phyloP scores from a whole-genome alignment of 2,113 vertebrate species.

The Prinia subflava region DNA sequence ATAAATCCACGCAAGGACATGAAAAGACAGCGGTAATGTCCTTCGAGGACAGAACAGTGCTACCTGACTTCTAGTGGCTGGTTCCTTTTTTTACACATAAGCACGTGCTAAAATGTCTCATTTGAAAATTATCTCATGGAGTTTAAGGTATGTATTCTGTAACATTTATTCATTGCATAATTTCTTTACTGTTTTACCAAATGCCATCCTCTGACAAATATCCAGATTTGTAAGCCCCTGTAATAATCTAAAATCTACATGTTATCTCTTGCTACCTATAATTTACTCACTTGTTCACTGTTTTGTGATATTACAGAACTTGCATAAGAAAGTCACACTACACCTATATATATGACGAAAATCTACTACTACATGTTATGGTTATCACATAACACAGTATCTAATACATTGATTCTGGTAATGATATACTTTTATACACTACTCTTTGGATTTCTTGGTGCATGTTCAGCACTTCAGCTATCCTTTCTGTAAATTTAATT shows the following conservation, averaged over 20 bases:
- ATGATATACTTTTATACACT: background rate
- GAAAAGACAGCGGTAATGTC: background rate
- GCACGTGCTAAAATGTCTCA: rapidly evolving
- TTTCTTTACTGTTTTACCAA: background rate
- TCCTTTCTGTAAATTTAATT: background rate
- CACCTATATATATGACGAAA: background rate
- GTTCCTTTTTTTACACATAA: background rate
- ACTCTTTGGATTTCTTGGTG: background rate
- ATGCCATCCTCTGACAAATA: background rate
- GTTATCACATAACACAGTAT: background rate
- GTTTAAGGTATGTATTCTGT: background rate
- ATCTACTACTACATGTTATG: background rate
- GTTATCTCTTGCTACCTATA: background rate
- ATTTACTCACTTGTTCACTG: background rate
- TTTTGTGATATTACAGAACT: background rate
- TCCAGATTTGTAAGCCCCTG: background rate
- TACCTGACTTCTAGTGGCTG: background rate
- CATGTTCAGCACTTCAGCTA: background rate
- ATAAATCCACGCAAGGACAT: background rate
- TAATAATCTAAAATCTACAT: background rate
- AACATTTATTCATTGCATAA: background rate
- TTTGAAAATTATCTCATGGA: background rate
- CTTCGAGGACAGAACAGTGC: background rate
- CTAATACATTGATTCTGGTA: background rate
- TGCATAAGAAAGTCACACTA: background rate